Evolutionary conservation across 1,140 invertebrate genomes (phyloP).

Genomic region (Galleria mellonella): DNA sequence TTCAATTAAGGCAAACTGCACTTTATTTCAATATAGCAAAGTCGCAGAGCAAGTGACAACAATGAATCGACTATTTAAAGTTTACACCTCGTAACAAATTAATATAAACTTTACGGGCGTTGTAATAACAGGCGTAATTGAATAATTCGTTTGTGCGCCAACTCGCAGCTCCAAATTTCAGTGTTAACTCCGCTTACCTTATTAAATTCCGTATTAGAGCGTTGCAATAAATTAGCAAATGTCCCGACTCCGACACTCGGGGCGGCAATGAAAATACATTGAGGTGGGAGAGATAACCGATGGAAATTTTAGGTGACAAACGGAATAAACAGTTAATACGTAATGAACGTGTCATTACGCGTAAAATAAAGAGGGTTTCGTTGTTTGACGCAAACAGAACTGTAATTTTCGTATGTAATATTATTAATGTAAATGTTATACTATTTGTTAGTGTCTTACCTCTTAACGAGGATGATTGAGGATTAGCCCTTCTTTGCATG

Average conservation of each 20-base stretch:
- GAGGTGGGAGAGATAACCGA: constrained; percentile 2
- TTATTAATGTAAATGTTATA: too few species aligned
- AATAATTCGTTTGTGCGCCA: not conserved
- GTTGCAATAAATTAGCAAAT: constrained; percentile 36
- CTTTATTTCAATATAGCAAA: too few species aligned
- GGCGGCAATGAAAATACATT: constrained; percentile 22
- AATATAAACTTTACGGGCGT: not conserved
- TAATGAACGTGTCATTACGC: not conserved
- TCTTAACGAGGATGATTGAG: too few species aligned
- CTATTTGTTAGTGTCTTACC: too few species aligned
- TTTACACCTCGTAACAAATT: too few species aligned
- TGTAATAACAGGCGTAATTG: constrained; percentile 1
- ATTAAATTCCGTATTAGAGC: constrained; percentile 39
- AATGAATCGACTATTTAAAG: too few species aligned
- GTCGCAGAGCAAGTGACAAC: too few species aligned
- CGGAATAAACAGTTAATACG: not conserved
- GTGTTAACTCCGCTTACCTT: constrained; percentile 13
- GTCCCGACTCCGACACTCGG: constrained; percentile 13
- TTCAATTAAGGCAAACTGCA: too few species aligned
- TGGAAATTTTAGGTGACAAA: not conserved
- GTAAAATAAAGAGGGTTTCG: too few species aligned
- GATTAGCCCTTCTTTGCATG: too few species aligned
- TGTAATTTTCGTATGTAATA: too few species aligned
- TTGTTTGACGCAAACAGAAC: too few species aligned
- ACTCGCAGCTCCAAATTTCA: not conserved